Evolutionary conservation across 2,113 vertebrate genomes (phyloP), one percentile per base, ranked within the genome.

Genomic region (Cyanoderma ruficeps): DNA sequence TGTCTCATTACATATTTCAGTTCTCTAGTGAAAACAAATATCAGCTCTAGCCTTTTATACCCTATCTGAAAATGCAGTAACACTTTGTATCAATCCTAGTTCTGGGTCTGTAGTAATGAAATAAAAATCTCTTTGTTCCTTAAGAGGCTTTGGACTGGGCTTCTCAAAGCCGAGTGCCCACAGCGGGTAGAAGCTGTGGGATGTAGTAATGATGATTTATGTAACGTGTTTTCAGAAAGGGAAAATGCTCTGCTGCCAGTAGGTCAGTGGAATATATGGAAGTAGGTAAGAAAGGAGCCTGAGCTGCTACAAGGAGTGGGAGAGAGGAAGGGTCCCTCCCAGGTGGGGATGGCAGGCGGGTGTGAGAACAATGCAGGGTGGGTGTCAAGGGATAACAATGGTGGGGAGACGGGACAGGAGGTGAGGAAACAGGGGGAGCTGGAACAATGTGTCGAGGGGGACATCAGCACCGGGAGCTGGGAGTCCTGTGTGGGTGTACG

Each of bases 351-450:
- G 78, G 69, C 78, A 70, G 89, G 57, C 60, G 31, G 69, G 86
- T 17, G 21, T 41, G 70, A 89, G 96, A 95, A 97, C 96, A 97
- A 97, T 96, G 70, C 76, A 72, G 96, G 96, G 95, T 90, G 89
- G 81, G 82, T 94, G 76, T 88, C 65, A 65, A 80, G 90, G 85
- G 69, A 94, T 50, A 95, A 95, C 95, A 97, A 85, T 94, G 61
- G 81, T 74, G 56, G 68, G 59, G 74, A 81, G 74, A 87, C 19
- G 22, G 86, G 95, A 90, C 5, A 44, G 91, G 87, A 81, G 95
- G 76, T 1, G 33, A 98, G 97, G 93, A 97, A 97, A 72, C 64
- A 59, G 80, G 95, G 95, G 94, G 93, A 94, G 71, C 95, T 96
- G 97, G 96, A 98, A 98, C 95, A 97, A 96, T 96, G 89, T 28